phyloP scores from a whole-genome alignment of 1,140 invertebrate species.

The Drosophila varians region DNA sequence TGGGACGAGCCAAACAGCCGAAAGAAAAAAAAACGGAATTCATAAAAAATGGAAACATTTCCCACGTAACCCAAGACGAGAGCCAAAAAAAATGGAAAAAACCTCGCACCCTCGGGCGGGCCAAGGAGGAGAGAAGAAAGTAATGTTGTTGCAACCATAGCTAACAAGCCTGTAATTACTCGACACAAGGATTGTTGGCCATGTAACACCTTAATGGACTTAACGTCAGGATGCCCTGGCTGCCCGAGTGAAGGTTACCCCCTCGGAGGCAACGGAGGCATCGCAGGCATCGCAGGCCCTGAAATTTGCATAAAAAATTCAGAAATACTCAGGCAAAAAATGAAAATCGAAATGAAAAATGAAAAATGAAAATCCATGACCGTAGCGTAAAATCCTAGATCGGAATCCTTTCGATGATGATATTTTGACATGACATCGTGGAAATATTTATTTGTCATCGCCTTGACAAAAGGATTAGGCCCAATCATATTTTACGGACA shows the following conservation, averaged over 20 bases:
- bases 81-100: conserved; percentile 17
- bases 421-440: conserved; percentile 72
- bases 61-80: conserved; percentile 60
- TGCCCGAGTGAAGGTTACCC: conserved; percentile 10
- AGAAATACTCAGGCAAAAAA: conserved; percentile 2
- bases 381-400: not conserved
- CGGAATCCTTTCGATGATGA: conserved; percentile 31
- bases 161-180: conserved; percentile 80
- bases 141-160: conserved; percentile 77
- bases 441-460: conserved; percentile 75
- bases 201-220: conserved; percentile 76
- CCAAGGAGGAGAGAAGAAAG: conserved; percentile 25
- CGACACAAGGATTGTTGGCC: conserved; percentile 65
- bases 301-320: conserved; percentile 70
- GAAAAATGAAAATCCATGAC: conserved; percentile 27
- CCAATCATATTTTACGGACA: conserved; percentile 65
- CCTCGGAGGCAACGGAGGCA: conserved; percentile 10
- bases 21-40: conserved; percentile 13
- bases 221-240: conserved; percentile 16
- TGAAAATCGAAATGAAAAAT: conserved; percentile 16
- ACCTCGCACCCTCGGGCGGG: conserved; percentile 26
- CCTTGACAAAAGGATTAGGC: conserved; percentile 45
- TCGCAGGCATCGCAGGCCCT: not conserved
- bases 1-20: not conserved
- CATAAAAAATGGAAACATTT: conserved; percentile 57